Conservation (phyloP, 2,113 vertebrate species). For the Sapayoa aenigma region DNA sequence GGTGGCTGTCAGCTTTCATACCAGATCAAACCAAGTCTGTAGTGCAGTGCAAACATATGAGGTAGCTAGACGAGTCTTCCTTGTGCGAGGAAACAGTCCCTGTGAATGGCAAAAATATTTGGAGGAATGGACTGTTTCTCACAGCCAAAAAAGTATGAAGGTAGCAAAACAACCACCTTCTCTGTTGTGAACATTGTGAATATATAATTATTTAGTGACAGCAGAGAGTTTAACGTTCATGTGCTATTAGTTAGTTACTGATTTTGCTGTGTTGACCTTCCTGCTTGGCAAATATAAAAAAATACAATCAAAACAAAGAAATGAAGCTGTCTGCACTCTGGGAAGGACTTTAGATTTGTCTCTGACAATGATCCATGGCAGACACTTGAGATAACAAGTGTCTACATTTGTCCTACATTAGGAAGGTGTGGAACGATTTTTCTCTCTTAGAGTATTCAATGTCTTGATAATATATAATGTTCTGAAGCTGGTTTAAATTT, state of each 20-base stretch:
- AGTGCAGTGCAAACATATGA: neutral
- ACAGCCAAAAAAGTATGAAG: neutral
- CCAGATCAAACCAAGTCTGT: neutral
- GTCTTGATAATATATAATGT: neutral
- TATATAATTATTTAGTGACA: constrained; percentile 11
- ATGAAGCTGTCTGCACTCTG: neutral
- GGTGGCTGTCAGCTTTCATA: neutral
- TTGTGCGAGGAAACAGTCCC: neutral
- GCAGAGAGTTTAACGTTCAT: neutral
- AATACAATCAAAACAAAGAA: neutral
- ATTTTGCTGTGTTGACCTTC: neutral
- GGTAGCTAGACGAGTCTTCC: neutral
- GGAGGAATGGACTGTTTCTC: neutral
- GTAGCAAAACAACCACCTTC: neutral
- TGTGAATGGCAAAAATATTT: neutral
- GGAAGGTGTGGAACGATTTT: neutral
- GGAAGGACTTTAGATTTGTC: neutral
- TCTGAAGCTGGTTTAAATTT: neutral
- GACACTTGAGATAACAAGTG: neutral
- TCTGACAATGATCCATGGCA: neutral
- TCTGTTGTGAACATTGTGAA: neutral
- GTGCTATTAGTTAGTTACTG: neutral
- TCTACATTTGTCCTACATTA: constrained; percentile 15
- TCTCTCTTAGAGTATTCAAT: neutral
- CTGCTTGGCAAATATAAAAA: neutral